Percentiles rank a stretch among this genome's conserved stretches.
Evolutionary conservation across 2,888 invertebrate species (phyloP).

Genomic region (Prosapia bicincta): DNA sequence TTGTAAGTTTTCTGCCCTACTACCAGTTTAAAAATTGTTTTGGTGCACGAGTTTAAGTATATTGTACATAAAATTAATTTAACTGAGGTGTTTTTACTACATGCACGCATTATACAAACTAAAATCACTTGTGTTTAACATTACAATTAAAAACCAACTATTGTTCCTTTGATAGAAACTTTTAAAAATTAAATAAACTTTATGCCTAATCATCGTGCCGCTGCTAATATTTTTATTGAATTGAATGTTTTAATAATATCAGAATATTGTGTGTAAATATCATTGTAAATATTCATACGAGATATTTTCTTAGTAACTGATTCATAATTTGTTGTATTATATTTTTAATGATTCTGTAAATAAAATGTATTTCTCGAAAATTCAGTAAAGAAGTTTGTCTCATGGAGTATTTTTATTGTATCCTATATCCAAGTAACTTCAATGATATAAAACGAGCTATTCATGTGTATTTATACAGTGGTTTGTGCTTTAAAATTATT

Average conservation of each 20-base stretch:
- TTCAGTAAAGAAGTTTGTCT: neutral
- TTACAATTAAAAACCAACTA: neutral
- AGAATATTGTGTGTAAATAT: neutral
- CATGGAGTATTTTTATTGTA: no score
- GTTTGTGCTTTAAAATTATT: no score
- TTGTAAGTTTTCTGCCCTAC: no score
- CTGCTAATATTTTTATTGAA: neutral
- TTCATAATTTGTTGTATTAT: neutral
- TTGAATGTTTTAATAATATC: neutral
- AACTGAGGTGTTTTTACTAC: no score
- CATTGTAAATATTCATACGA: slow-evolving; percentile 22
- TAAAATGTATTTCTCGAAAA: neutral
- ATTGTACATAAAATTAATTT: no score
- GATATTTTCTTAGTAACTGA: slow-evolving; percentile 25
- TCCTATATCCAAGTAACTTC: no score
- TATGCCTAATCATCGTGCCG: neutral
- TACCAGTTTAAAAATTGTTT: no score
- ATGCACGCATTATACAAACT: no score
- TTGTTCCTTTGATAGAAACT: neutral
- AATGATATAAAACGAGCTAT: no score
- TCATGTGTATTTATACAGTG: no score
- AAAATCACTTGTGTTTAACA: neutral
- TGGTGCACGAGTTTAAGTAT: no score
- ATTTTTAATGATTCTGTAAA: neutral
- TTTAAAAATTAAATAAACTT: neutral